A percentile compares a stretch with the other conserved stretches of the same genome.
These are phyloP conservation scores for Aphaenogaster rudis DNA, from an alignment of 1,140 invertebrate species.

Conservation along the genomic window DNA sequence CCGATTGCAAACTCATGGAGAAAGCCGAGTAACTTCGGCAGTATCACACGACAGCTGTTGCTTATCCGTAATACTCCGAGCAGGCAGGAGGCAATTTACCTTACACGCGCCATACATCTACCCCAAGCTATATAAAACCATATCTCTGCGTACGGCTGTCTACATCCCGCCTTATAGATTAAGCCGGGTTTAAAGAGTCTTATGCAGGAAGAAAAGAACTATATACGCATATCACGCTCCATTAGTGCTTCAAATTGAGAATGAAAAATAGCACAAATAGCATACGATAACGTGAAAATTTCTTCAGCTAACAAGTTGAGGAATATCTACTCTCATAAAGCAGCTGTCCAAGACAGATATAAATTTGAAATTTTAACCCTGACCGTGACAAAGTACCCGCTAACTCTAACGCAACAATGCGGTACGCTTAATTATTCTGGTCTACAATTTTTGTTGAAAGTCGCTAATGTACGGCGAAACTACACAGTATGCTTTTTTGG, in stretches of 20 bases:
- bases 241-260: not conserved
- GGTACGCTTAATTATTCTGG: slow-evolving; percentile 40
- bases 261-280: not conserved
- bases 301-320: not conserved
- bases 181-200: slow-evolving; percentile 2
- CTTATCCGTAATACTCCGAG: slow-evolving; percentile 64
- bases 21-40: slow-evolving; percentile 46
- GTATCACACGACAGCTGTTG: slow-evolving; percentile 65
- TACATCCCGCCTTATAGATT: not conserved
- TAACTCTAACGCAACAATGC: slow-evolving; percentile 30
- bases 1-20: slow-evolving; percentile 64
- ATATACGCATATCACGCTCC: not conserved
- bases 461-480: slow-evolving; percentile 34
- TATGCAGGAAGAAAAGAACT: not conserved
- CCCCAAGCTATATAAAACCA: not conserved
- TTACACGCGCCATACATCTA: slow-evolving; percentile 38
- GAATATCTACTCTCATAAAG: not conserved
- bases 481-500: slow-evolving; percentile 27
- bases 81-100: slow-evolving; percentile 67
- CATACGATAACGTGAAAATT: not conserved
- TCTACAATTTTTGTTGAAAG: slow-evolving; percentile 49
- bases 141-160: slow-evolving; percentile 13
- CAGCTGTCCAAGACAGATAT: not conserved
- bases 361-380: slow-evolving; percentile 34
- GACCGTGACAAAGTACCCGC: slow-evolving; percentile 26